These are phyloP conservation scores for Sebastes cheni DNA, from an alignment of 2,797 vertebrate species.

Conservation along the genomic window DNA sequence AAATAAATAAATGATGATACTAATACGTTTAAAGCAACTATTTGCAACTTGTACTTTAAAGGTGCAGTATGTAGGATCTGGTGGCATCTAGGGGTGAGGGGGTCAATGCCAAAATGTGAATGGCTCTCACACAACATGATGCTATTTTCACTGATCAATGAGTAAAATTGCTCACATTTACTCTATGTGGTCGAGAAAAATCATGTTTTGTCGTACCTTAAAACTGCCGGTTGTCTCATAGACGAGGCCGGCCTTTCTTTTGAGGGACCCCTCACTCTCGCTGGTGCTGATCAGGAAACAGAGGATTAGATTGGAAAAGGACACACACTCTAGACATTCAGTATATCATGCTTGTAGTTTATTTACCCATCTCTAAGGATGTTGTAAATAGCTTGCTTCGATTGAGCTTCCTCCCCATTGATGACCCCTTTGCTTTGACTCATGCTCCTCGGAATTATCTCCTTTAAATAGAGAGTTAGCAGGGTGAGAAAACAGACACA, in stretches of 20 bases:
- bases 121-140: too few species aligned
- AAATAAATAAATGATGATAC: not conserved
- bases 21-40: not conserved
- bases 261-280: constrained; percentile 80
- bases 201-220: constrained; percentile 73
- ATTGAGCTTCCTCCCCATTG: constrained; percentile 73
- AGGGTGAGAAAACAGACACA: constrained; percentile 2
- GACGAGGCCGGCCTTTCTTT: constrained; percentile 77
- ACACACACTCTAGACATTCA: not conserved
- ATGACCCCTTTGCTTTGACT: constrained; percentile 71
- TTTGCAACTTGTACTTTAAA: not conserved
- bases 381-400: constrained; percentile 81
- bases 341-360: not conserved
- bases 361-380: constrained; percentile 87
- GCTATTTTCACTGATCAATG: not conserved
- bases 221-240: constrained; percentile 80
- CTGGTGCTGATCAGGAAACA: constrained; percentile 71
- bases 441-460: constrained; percentile 79
- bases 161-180: not conserved
- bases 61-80: not conserved
- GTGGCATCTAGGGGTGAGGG: too few species aligned
- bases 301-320: not conserved
- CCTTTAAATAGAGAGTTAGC: constrained; percentile 74
- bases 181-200: not conserved
- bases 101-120: too few species aligned